A percentile compares a stretch with the other conserved stretches of the same genome.
These are phyloP conservation scores for Thymelicus sylvestris DNA, from an alignment of 2,888 invertebrate species.

Conservation along the genomic window DNA sequence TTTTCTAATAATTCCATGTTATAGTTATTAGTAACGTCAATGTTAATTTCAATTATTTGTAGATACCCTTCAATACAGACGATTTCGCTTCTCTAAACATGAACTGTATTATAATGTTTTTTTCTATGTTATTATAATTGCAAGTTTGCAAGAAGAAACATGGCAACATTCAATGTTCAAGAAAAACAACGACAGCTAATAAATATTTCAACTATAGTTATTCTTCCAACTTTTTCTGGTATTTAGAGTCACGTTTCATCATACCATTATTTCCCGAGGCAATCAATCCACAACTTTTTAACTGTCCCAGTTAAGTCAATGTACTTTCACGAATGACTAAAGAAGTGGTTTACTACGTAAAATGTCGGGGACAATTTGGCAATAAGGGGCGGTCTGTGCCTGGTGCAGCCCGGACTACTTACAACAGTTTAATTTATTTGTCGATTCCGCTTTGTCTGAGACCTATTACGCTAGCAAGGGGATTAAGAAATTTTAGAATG, in stretches of 20 bases:
- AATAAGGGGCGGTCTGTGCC: constrained; percentile 71
- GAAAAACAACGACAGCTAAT: too few relatives aligned
- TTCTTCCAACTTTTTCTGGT: too few relatives aligned
- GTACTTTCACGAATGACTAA: constrained; percentile 47
- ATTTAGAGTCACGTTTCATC: neutral
- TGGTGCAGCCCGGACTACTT: constrained; percentile 69
- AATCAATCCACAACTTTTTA: constrained; percentile 48
- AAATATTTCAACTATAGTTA: too few relatives aligned
- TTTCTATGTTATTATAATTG: too few relatives aligned
- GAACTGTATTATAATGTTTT: too few relatives aligned
- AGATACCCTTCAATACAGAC: too few relatives aligned
- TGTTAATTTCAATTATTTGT: too few relatives aligned
- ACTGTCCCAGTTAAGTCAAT: constrained; percentile 53
- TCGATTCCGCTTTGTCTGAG: constrained; percentile 61
- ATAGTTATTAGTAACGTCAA: neutral
- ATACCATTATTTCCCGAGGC: constrained; percentile 24
- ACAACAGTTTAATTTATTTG: constrained; percentile 78
- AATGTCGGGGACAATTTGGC: constrained; percentile 70
- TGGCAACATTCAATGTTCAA: too few relatives aligned
- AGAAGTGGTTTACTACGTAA: constrained; percentile 67
- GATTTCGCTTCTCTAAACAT: too few relatives aligned
- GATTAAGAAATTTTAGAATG: constrained; percentile 43
- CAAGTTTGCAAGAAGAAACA: too few relatives aligned
- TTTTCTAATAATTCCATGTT: neutral
- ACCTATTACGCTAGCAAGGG: constrained; percentile 56